Evolutionary conservation across 1,140 invertebrate genomes (phyloP).

Genomic region (Drosophila auraria): DNA sequence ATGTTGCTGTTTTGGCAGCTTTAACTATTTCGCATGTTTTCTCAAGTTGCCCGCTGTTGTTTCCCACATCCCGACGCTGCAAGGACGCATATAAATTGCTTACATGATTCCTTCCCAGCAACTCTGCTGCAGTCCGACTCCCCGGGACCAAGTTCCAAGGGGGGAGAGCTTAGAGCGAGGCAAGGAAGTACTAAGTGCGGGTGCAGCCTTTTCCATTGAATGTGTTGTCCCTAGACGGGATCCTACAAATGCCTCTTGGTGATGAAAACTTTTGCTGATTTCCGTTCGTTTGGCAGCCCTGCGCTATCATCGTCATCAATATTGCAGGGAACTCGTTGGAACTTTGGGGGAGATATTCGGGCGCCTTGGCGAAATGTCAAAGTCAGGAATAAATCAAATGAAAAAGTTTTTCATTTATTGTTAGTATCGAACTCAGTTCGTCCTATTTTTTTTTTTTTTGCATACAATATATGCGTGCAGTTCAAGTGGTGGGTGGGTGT

Average conservation of each 20-base stretch:
- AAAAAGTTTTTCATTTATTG: slow-evolving; percentile 50
- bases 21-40: slow-evolving; percentile 67
- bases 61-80: slow-evolving; percentile 4
- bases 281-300: slow-evolving; percentile 27
- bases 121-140: slow-evolving; percentile 36
- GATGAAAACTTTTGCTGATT: slow-evolving; percentile 47
- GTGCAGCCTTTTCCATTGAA: slow-evolving; percentile 30
- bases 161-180: not conserved
- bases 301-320: slow-evolving; percentile 60
- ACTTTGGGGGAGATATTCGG: slow-evolving; percentile 28
- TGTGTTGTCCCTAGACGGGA: slow-evolving; percentile 42
- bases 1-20: slow-evolving; percentile 37
- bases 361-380: slow-evolving; percentile 54
- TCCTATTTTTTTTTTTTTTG: slow-evolving; percentile 12
- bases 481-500: slow-evolving; percentile 19
- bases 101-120: slow-evolving; percentile 52
- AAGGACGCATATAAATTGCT: slow-evolving; percentile 75
- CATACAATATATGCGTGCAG: slow-evolving; percentile 47
- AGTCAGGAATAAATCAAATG: slow-evolving; percentile 48
- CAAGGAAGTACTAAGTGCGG: slow-evolving; percentile 12
- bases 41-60: slow-evolving; percentile 47
- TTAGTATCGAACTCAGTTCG: slow-evolving; percentile 10
- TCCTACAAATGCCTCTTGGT: slow-evolving; percentile 56
- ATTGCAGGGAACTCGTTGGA: slow-evolving; percentile 49
- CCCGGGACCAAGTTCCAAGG: not conserved